phyloP scores from a whole-genome alignment of 2,797 vertebrate species.

The Oryzias dopingdopingensis region DNA sequence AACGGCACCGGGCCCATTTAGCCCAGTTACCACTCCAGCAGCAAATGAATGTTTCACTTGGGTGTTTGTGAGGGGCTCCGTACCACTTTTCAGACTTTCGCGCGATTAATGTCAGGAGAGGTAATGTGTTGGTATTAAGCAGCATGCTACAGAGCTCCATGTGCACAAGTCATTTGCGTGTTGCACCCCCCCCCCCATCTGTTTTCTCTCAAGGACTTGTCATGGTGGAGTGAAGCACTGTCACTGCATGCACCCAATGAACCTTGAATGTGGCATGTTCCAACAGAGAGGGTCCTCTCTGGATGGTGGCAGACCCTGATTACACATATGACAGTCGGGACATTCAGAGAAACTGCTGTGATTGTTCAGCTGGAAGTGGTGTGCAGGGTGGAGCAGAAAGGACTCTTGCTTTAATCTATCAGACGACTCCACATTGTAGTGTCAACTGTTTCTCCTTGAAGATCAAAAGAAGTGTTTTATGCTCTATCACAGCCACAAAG shows the following conservation, averaged over 20 bases:
- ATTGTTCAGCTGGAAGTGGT: conserved; percentile 60
- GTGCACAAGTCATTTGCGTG: conserved; percentile 9
- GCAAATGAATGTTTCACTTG: conserved; percentile 58
- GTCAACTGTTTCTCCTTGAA: conserved; percentile 46
- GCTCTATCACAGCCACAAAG: conserved; percentile 15
- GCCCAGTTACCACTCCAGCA: conserved; percentile 58
- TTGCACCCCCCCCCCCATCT: conserved; percentile 32
- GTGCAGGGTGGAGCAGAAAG: conserved; percentile 41
- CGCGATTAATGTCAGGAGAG: conserved; percentile 44
- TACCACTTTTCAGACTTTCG: conserved; percentile 26
- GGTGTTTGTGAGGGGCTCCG: conserved; percentile 29
- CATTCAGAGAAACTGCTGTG: conserved; percentile 58
- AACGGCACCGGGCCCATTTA: conserved; percentile 56
- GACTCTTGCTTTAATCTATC: conserved; percentile 49
- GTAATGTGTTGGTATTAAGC: conserved; percentile 27
- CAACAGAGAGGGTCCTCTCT: conserved; percentile 54
- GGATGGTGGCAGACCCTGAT: conserved; percentile 66
- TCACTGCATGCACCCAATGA: conserved; percentile 62
- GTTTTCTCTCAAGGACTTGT: conserved; percentile 65
- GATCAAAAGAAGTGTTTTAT: conserved; percentile 38
- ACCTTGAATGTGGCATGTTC: conserved; percentile 72
- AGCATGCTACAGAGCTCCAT: conserved; percentile 19
- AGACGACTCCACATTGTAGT: conserved; percentile 38
- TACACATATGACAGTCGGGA: conserved; percentile 67
- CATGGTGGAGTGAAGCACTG: conserved; percentile 30